Evolutionary conservation across 2,113 vertebrate species (phyloP), one percentile per base, ranked within the genome.

Genomic region (Dolichallabes microphthalmus): DNA sequence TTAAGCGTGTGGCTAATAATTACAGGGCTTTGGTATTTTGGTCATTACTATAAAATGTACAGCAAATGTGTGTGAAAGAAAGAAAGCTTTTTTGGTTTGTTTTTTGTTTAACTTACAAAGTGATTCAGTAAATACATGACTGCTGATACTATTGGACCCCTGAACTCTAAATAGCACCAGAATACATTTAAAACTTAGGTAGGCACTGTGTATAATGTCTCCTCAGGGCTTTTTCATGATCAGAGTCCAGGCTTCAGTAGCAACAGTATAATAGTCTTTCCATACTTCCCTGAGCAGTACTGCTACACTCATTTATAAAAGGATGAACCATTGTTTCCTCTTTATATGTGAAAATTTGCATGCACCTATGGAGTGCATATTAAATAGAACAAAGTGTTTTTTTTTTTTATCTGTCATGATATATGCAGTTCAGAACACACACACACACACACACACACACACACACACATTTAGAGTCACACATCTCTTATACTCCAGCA

Each of bases 221-320:
- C 30, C 81, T n/a, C 30, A 1, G 19, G 69, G 25, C 30, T 84
- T 73, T 80, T 76, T 12, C 19, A 25, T 22, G 12, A 50, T 39
- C n/a, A 17, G 27, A 25, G 25, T 22, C 27, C 53, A 52, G 7
- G 50, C n/a, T 61, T 78, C 17, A 39, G 80, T 82, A 50, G 17
- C 17, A 13, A 3, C 22, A 76, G 77, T 32, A 64, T 76, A 77
- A 68, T 50, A 35, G 20, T 52, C 52, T 53, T 22, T 63, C 39
- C 50, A 69, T 35, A 57, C 53, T 78, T 58, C 50, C 19, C n/a
- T 61, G 63, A 84, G 64, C 85, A 80, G 85, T 60, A 8, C 73
- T 73, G 77, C 14, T 66, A 74, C 60, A 35, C 82, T 83, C 39
- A 77, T 68, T 80, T 78, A 64, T 86, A 58, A 55, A 80, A 66